Conservation (phyloP, 2,113 vertebrate species). For the Tringa solitaria region DNA sequence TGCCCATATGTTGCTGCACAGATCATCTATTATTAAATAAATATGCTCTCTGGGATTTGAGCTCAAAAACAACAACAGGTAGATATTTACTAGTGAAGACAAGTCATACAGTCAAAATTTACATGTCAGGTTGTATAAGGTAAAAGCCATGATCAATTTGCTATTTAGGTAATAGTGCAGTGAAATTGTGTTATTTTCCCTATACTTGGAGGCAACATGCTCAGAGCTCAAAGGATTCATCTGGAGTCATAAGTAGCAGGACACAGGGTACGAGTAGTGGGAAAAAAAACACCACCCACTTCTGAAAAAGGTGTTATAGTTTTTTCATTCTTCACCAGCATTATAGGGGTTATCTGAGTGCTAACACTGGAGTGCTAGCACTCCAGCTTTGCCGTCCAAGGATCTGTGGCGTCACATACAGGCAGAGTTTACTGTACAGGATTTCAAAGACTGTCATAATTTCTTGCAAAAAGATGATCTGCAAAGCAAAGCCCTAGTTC, state of each 20-base stretch:
- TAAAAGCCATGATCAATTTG: not conserved
- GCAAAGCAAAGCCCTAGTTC: not conserved
- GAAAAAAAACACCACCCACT: not conserved
- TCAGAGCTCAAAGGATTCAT: not conserved
- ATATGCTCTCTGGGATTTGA: not conserved
- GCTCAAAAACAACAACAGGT: not conserved
- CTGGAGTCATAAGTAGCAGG: not conserved
- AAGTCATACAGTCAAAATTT: not conserved
- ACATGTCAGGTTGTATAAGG: not conserved
- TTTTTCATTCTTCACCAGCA: not conserved
- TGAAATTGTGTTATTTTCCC: not conserved
- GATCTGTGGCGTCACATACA: not conserved
- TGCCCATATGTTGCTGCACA: not conserved
- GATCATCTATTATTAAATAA: not conserved
- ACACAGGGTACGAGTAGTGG: not conserved
- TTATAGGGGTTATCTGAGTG: not conserved
- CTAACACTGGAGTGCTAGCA: too few species aligned
- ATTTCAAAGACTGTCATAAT: not conserved
- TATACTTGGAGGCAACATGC: not conserved
- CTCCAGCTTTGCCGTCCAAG: not conserved
- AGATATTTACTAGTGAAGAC: not conserved
- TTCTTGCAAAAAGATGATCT: not conserved
- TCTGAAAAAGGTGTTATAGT: not conserved
- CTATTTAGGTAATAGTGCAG: not conserved
- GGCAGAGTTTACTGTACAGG: not conserved